Conservation (phyloP, 2,888 invertebrate species). For the Xestoiulus laeticollis region DNA sequence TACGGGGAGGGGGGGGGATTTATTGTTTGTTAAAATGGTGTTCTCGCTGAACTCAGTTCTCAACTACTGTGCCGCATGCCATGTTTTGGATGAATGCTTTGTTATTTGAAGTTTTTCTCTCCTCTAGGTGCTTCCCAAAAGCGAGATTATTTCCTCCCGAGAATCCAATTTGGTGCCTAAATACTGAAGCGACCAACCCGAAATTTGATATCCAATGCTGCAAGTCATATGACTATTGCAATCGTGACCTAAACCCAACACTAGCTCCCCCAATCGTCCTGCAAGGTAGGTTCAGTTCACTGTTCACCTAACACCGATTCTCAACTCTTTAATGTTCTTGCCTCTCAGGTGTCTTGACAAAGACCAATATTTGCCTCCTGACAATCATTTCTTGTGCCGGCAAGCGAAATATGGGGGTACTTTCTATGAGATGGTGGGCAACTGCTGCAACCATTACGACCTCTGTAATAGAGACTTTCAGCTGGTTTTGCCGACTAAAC, state of each 20-base stretch:
- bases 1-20: no score
- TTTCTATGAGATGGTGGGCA: conserved; percentile 73
- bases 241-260: conserved; percentile 67
- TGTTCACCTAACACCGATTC: conserved; percentile 46
- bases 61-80: conserved; percentile 37
- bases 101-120: conserved; percentile 40
- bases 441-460: conserved; percentile 79
- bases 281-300: conserved; percentile 58
- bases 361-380: conserved; percentile 76
- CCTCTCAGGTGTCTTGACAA: conserved; percentile 76
- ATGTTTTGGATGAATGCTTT: conserved; percentile 10
- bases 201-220: conserved; percentile 70
- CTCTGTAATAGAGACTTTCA: conserved; percentile 79
- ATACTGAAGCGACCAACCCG: conserved; percentile 50
- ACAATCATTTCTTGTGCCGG: conserved; percentile 82
- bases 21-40: not conserved
- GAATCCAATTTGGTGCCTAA: conserved; percentile 60
- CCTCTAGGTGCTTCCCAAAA: conserved; percentile 68
- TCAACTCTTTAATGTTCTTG: conserved; percentile 55
- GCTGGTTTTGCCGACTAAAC: conserved; percentile 68
- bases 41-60: not conserved
- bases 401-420: conserved; percentile 69
- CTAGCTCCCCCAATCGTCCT: conserved; percentile 55
- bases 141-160: conserved; percentile 72
- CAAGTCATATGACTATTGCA: conserved; percentile 76